Percentiles rank a stretch among this genome's conserved stretches.
These are phyloP conservation scores for Drosophila borborema DNA, from an alignment of 2,888 invertebrate genomes.

Conservation along the genomic window DNA sequence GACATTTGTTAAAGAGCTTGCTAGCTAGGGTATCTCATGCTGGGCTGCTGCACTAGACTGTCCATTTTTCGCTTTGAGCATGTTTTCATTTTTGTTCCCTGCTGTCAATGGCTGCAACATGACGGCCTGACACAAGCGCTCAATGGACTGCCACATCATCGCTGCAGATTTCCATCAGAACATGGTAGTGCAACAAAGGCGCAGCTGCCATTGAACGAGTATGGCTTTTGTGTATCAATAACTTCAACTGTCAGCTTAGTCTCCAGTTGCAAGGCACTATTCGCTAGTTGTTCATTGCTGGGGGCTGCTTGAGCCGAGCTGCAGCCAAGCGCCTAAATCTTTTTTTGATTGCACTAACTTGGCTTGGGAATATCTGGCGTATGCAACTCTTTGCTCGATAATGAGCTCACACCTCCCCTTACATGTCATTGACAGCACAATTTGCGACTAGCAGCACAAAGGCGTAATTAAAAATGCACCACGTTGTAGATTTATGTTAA, in stretches of 20 bases:
- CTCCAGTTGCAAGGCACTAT: not conserved
- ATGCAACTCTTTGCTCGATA: slow-evolving; percentile 36
- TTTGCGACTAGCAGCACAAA: slow-evolving; percentile 17
- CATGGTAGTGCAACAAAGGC: slow-evolving; percentile 41
- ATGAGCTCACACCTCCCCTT: slow-evolving; percentile 38
- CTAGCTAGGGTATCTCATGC: not conserved
- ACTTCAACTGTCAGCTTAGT: slow-evolving; percentile 17
- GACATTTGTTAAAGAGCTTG: not conserved
- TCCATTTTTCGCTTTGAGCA: not conserved
- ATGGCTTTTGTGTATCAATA: slow-evolving; percentile 30
- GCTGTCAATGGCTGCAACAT: slow-evolving; percentile 29
- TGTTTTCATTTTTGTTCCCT: slow-evolving; percentile 10
- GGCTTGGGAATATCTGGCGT: slow-evolving; percentile 20
- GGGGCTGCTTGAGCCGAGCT: not conserved
- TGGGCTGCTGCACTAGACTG: not conserved
- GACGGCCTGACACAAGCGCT: slow-evolving; percentile 7
- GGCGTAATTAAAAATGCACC: slow-evolving; percentile 63
- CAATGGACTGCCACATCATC: slow-evolving; percentile 17
- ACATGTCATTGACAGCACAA: slow-evolving; percentile 9
- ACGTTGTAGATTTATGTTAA: slow-evolving; percentile 55
- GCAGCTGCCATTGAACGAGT: slow-evolving; percentile 15
- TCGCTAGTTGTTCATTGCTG: slow-evolving; percentile 7
- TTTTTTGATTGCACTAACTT: slow-evolving; percentile 32
- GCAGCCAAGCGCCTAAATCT: slow-evolving; percentile 33
- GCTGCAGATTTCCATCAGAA: slow-evolving; percentile 19